Conservation (phyloP, 2,888 invertebrate species). For the Caenorhabditis imperialis region DNA sequence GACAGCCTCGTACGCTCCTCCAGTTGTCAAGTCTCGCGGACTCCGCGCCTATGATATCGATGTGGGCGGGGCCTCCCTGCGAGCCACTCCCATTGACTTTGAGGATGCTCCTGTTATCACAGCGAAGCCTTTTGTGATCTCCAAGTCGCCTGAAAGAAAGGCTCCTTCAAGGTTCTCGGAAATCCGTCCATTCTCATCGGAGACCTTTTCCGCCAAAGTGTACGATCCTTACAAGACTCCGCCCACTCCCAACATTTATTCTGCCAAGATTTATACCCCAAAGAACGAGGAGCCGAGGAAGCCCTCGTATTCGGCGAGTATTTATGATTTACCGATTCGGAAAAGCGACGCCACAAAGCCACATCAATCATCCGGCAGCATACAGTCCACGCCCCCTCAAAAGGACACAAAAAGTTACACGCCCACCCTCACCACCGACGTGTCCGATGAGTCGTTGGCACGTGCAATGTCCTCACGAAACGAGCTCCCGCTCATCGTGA, state of each 20-base stretch:
- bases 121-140: neutral
- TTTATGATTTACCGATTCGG: too few species aligned
- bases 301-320: too few species aligned
- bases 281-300: too few species aligned
- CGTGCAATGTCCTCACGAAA: conserved; percentile 27
- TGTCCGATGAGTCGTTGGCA: conserved; percentile 49
- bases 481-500: conserved; percentile 61
- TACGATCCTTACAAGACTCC: too few species aligned
- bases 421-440: conserved; percentile 40
- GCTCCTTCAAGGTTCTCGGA: conserved; percentile 32
- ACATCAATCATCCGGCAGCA: conserved; percentile 12
- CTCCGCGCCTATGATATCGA: conserved; percentile 45
- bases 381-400: too few species aligned
- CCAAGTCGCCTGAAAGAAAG: neutral
- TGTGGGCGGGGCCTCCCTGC: conserved; percentile 24
- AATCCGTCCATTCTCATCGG: conserved; percentile 9
- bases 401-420: too few species aligned
- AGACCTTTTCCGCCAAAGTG: neutral
- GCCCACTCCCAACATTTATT: neutral
- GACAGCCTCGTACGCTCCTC: conserved; percentile 43
- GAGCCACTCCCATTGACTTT: conserved; percentile 32
- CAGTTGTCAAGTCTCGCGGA: conserved; percentile 42
- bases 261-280: conserved; percentile 3
- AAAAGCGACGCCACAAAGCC: conserved; percentile 19
- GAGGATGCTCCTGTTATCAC: too few species aligned